Base-by-base conservation (phyloP, 2,113 vertebrate genomes). In the Archilochus colubris region DNA sequence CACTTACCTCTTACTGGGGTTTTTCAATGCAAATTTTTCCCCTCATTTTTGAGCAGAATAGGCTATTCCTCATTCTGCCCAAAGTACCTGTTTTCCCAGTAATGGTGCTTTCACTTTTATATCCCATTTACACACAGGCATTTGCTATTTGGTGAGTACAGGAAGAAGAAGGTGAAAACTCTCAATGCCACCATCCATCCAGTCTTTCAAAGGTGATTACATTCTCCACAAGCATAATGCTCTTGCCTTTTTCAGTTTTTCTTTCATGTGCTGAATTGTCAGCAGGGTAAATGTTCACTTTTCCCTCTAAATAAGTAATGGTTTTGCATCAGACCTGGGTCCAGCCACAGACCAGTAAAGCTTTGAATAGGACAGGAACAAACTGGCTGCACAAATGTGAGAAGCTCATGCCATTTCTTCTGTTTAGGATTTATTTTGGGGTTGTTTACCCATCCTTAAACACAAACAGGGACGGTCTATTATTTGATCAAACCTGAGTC, bases 381-480 rank as follows among this genome's bases (percentile, higher is more conserved):
- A 91, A 86, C 36, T 40, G 55, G 36, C 43, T 88, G 68, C 70
- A 55, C 3, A 9, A 69, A 69, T 88, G 75, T 75, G 76, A 91
- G 82, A 59, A 80, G 53, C 28, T 91, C 58, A 4, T 73, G 81
- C 69, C 53, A 78, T 97, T 95, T 95, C 40, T 93, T 70, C 75
- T 85, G 75, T 28, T 90, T 86, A 88, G 62, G 61, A 89, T 95
- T 95, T 85, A 73, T 86, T 96, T 74, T 82, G 78, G 70, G 78
- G 61, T 92, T 96, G 90, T 94, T 96, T 97, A 81, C 62, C 84
- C 43, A 88, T 64, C 68, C 86, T 96, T 83, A 89, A 95, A 89
- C 54, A 62, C 81, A 92, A 92, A 84, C 59, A 90, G 54, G 75
- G 85, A 93, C 91, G 54, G 70, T 86, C 90, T 92, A 89, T 94